These are phyloP conservation scores for Pteromalus puparum DNA, from an alignment of 1,140 invertebrate species.

Conservation along the genomic window DNA sequence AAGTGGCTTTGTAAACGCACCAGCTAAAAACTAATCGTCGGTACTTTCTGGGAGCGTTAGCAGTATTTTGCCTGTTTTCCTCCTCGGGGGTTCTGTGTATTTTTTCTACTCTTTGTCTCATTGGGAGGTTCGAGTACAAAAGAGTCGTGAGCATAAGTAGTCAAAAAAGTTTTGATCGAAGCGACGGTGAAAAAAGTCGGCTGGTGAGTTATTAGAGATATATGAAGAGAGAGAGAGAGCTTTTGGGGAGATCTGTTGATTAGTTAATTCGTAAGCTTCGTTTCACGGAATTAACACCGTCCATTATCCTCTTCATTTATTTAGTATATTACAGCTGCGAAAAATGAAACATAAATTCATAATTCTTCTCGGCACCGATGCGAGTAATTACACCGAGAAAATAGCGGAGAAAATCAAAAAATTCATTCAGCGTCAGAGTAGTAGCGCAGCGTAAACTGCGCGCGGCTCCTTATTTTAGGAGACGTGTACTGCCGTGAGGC, in stretches of 20 bases:
- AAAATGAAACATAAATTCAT: no score
- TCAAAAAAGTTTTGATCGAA: constrained; percentile 14
- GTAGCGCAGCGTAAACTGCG: neutral
- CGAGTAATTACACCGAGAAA: neutral
- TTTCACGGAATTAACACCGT: no score
- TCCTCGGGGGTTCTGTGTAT: neutral
- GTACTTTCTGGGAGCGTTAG: neutral
- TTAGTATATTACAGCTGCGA: no score
- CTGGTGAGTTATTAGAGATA: neutral
- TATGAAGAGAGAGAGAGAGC: no score
- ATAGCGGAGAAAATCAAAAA: neutral
- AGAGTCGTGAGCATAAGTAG: neutral
- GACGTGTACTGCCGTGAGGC: neutral
- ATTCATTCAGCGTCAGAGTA: neutral
- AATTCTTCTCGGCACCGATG: no score
- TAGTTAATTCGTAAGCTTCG: no score
- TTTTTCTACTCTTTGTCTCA: neutral
- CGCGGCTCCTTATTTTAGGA: neutral
- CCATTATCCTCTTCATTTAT: no score
- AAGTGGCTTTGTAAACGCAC: neutral
- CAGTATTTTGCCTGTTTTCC: no score
- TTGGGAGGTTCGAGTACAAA: neutral
- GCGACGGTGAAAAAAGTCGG: no score
- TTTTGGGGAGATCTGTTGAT: neutral
- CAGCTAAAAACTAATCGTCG: neutral